Base-by-base conservation (phyloP, 2,888 invertebrate species). In the Malacosoma neustria region DNA sequence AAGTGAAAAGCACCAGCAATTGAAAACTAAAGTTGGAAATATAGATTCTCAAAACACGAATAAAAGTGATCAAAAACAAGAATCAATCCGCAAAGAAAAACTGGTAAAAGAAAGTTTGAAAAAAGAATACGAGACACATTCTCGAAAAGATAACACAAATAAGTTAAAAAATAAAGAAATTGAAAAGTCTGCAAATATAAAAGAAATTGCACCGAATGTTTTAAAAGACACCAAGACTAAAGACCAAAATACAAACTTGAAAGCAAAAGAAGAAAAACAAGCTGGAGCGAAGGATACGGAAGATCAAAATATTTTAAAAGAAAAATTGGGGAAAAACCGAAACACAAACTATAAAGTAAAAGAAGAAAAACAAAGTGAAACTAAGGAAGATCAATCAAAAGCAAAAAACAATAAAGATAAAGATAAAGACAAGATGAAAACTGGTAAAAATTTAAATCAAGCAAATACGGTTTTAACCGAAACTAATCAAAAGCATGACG, bases 1-100 rank as follows among this genome's bases (percentile, higher is more conserved):
- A 34, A 12, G 9, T 29, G 29, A 29, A 13, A 29, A 13, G 13
- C 34, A 38, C 37, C 4, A 33, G 32, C 34, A 43, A 37, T 6
- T 5, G 11, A 14, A 15, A 22, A 14, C 30, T 14, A 9, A 40
- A 36, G 34, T 22, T 15, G 39, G 36, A 34, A 4, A 30, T 34
- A 34, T n/a, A n/a, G n/a, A n/a, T n/a, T n/a, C n/a, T n/a, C n/a
- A n/a, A n/a, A n/a, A n/a, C n/a, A n/a, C n/a, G 43, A 37, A 42
- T 46, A 37, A 32, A 35, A 43, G 39, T 33, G 29, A 30, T 29
- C 42, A 56, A 42, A 45, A 51, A 41, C 38, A 43, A 30, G 42
- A 43, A 13, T 38, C 13, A 31, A 32, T 37, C 37, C 32, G 11
- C 34, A 31, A 46, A 29, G 41, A 45, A 39, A 34, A 29, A 33